Percentiles rank a stretch among this genome's conserved stretches.
Conservation (phyloP, 2,888 invertebrate species). For the Selenia dentaria region DNA sequence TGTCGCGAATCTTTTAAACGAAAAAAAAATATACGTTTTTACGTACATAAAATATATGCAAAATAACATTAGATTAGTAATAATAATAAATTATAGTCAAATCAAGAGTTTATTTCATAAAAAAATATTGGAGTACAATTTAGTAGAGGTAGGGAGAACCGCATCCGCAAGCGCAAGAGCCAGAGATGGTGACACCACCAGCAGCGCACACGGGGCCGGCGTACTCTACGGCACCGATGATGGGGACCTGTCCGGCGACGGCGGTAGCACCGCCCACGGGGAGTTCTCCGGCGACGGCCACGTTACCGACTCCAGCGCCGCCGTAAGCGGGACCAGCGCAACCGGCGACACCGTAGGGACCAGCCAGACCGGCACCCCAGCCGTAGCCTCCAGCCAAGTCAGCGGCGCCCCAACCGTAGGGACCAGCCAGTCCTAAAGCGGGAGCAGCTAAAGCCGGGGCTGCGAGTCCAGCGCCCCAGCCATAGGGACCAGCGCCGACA, state of each 20-base stretch:
- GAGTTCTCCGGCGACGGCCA: conserved; percentile 42
- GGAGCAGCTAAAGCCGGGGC: conserved; percentile 1
- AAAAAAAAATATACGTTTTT: too few relatives aligned
- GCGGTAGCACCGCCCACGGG: conserved; percentile 29
- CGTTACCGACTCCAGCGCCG: conserved; percentile 25
- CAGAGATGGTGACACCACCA: conserved; percentile 37
- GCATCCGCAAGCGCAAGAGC: conserved; percentile 35
- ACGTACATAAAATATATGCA: too few relatives aligned
- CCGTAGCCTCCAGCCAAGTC: conserved; percentile 8
- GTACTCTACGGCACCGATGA: conserved; percentile 41
- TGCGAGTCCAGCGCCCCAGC: background rate
- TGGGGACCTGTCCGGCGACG: conserved; percentile 26
- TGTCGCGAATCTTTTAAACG: too few relatives aligned
- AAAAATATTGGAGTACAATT: too few relatives aligned
- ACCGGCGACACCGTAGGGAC: too few relatives aligned
- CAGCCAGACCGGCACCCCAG: background rate
- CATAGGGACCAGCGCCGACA: background rate
- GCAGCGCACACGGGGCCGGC: conserved; percentile 35
- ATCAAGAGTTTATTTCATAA: too few relatives aligned
- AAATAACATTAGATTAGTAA: too few relatives aligned
- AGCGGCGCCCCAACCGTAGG: background rate
- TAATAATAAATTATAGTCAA: too few relatives aligned
- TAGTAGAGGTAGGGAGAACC: conserved; percentile 1
- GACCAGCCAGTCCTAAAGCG: background rate
- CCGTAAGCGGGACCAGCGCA: too few relatives aligned